Evolutionary conservation across 1,140 invertebrate genomes (phyloP), one percentile per base, ranked within the genome.

Genomic region (Drosophila aff.): DNA sequence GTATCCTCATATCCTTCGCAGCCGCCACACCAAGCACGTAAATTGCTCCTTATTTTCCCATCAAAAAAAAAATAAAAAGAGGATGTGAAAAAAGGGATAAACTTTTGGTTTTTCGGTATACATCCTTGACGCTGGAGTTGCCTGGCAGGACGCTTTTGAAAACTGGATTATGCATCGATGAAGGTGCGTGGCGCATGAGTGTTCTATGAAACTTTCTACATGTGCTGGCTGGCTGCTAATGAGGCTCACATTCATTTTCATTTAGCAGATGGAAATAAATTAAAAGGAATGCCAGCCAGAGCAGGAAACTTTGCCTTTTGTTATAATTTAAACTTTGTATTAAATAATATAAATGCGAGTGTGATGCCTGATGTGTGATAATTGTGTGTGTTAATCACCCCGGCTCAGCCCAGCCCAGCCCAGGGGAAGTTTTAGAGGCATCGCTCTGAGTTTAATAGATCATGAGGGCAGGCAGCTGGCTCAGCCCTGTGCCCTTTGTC

Each of bases 131-230:
- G 36, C 15, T 38, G 50, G 50, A 58, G 74, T 41, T 77, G 55
- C 46, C 60, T 64, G 64, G 44, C 49, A 46, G 53, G 57, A 65
- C 78, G 64, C 61, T 73, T 72, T 75, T 85, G 60, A 84, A 79
- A 81, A 84, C 63, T 66, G 75, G 71, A 90, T 85, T 90, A 84
- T 81, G 77, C 76, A 81, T 87, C 76, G 61, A 87, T 89, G 79
- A 77, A 72, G 46, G 63, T 67, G 52, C 26, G 23, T 52, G 59
- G 36, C 21, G 53, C 21, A 21, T 57, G 53, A 57, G 53, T n/a
- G 53, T 40, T 40, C 36, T 65, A 49, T 44, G 28, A 90, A 89
- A 89, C 77, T 90, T 89, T 78, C 59, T 53, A 31, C 80, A 67
- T 87, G 84, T 89, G 85, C 78, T 72, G 71, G 68, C 63, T 76